Percentiles rank a stretch among this genome's conserved stretches.
phyloP scores from a whole-genome alignment of 2,888 invertebrate genomes.

The Glaucopsyche alexis region DNA sequence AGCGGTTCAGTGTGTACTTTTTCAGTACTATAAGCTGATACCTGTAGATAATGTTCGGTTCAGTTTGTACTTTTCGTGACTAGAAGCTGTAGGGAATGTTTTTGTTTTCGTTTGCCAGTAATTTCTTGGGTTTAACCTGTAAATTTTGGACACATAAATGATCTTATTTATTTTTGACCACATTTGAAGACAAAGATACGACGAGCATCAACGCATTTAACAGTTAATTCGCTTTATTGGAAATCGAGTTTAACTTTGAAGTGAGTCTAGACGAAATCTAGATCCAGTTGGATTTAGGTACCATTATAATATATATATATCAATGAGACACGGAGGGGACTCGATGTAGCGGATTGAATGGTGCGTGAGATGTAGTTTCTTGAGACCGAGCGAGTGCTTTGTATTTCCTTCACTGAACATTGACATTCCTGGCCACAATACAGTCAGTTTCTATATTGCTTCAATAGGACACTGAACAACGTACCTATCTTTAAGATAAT shows the following conservation, averaged over 20 bases:
- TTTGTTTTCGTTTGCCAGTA: background rate
- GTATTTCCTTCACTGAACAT: background rate
- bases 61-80: no score
- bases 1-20: no score
- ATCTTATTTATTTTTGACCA: no score
- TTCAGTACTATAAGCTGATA: no score
- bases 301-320: background rate
- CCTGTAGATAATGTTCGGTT: no score
- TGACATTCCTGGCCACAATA: background rate
- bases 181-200: background rate
- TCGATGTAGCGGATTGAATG: background rate
- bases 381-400: background rate
- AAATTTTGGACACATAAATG: no score
- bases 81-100: no score
- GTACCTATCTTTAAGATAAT: no score
- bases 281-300: background rate
- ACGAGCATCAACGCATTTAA: background rate
- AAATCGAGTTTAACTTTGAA: background rate
- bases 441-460: background rate
- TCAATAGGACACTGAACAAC: background rate
- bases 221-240: background rate
- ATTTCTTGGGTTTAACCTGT: background rate
- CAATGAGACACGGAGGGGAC: background rate
- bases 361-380: background rate
- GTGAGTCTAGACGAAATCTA: background rate